Base-by-base conservation (phyloP, 2,113 vertebrate species). In the Podilymbus podiceps region DNA sequence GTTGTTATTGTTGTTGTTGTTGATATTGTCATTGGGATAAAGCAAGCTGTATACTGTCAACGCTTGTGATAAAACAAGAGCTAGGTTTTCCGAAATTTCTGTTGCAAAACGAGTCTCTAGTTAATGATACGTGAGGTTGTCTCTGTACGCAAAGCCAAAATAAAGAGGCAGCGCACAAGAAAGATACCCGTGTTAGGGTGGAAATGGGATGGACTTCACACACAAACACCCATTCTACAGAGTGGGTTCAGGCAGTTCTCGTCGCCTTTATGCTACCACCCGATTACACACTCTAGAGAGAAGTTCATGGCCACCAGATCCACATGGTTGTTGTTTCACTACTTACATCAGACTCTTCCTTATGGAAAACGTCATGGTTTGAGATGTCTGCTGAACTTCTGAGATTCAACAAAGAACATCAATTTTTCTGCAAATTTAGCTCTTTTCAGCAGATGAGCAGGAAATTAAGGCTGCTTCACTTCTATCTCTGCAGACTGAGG, bases 231-330 rank as follows among this genome's bases (percentile, higher is more conserved):
- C 25, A 33, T 20, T 42, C 28, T 40, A 5, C 7, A 9, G 35
- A 30, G 46, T 1, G 4, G 9, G 52, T n/a, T 76, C 46, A 62
- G 68, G 50, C 21, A 90, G 18, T 35, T 88, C 49, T 40, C 5
- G 5, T 18, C 3, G 3, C 12, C 15, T 82, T 76, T 62, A 24
- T 2, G 22, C 6, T 10, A 11, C 8, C 1, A 2, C 14, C 38
- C 47, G 24, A 80, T 71, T 55, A 88, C 89, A 84, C 16, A 28
- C n/a, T 27, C 38, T 12, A 74, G 22, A 84, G 38, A 63, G 13
- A 18, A 90, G 56, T 42, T 24, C 12, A 62, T 9, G 38, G 49
- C 31, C 42, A 68, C 20, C 56, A 78, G 31, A 56, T n/a, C 15
- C 52, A 79, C 30, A 47, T 7, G 68, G 59, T 5, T 63, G 18